Evolutionary conservation across 1,140 invertebrate species (phyloP).

Genomic region (Episyrphus balteatus): DNA sequence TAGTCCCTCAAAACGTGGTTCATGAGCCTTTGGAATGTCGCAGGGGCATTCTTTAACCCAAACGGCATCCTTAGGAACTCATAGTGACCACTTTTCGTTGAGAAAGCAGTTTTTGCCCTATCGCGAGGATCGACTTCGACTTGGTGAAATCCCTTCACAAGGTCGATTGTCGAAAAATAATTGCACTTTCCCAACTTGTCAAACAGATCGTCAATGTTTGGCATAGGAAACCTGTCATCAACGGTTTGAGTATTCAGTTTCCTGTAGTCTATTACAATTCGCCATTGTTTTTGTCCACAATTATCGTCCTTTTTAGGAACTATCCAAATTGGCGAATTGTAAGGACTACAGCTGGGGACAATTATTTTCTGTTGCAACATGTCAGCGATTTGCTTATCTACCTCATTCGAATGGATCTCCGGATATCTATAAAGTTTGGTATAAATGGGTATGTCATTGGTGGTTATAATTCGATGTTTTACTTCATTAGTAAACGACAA

Average conservation of each 20-base stretch:
- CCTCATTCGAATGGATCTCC: conserved; percentile 16
- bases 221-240: conserved; percentile 38
- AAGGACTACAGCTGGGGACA: too few relatives aligned
- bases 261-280: conserved; percentile 31
- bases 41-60: too few relatives aligned
- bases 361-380: conserved; percentile 6
- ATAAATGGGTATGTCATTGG: conserved; percentile 10
- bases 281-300: conserved; percentile 7
- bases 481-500: conserved; percentile 11
- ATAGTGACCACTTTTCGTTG: too few relatives aligned
- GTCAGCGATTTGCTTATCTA: conserved; percentile 12
- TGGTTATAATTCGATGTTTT: conserved; percentile 17
- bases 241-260: conserved; percentile 30
- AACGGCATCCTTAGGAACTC: too few relatives aligned
- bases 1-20: conserved; percentile 13
- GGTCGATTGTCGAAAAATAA: too few relatives aligned
- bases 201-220: conserved; percentile 41
- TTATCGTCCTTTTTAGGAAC: conserved; percentile 10
- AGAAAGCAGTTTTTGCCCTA: too few relatives aligned
- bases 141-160: too few relatives aligned
- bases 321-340: conserved; percentile 15
- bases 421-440: conserved; percentile 21
- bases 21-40: conserved; percentile 16
- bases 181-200: too few relatives aligned
- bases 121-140: too few relatives aligned